Base-by-base conservation (phyloP, 2,888 invertebrate species). In the Minunthozetes semirufus region DNA sequence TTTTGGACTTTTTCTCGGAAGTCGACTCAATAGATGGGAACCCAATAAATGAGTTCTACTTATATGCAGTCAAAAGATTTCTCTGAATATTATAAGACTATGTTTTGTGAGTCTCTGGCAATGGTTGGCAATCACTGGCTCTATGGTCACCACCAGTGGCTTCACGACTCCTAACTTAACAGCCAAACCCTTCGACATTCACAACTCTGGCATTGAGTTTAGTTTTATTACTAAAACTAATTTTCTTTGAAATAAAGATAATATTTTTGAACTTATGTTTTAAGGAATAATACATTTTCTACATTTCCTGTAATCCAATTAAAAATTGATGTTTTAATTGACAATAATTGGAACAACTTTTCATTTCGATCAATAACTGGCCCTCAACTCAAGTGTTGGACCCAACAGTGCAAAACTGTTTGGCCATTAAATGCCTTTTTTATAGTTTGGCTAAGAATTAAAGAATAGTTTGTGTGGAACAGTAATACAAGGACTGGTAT, bases 1-100 rank as follows among this genome's bases (percentile, higher is more conserved):
- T 66, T 66, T 25, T 11, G 1, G 33, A 11, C 13, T 19, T 38
- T 61, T 66, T 66, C 66, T 66, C 66, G 19, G 66, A 66, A 66
- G 42, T 66, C n/a, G 42, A 19, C 19, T 3, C 22, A 9, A 59
- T 56, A 56, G 19, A 25, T 63, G 63, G 42, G 42, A 42, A 27
- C 56, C 15, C n/a, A 66, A 66, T 19, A 38, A 66, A 38, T 66
- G 19, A 66, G 19, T 29, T 8, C 22, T 66, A 42, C 66, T 66
- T 66, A 38, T 66, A 38, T 42, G 13, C 38, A 66, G 19, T 22
- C 25, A 27, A 27, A 59, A 22, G 15, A 5, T 59, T 22, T 22
- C 2, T 25, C 9, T 56, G 56, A 22, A 25, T 56, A 53, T n/a
- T 1, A 56, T 56, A 4, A n/a, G 50, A 50, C n/a, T 50, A 2